Evolutionary conservation across 2,888 invertebrate species (phyloP), one percentile per base, ranked within the genome.

Genomic region (Lycaena phlaeas): DNA sequence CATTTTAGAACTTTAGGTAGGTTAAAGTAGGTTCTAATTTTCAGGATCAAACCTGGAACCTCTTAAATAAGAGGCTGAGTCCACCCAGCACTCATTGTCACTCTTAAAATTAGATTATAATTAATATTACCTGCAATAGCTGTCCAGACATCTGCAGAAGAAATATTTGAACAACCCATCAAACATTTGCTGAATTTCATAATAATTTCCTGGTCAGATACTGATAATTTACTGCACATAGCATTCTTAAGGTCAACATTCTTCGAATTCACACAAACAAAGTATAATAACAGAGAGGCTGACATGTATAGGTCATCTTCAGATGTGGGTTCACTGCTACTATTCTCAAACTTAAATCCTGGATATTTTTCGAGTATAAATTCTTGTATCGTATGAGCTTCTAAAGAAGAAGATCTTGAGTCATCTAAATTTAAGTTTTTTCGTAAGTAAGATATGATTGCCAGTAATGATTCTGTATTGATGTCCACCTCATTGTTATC

Each of bases 131-230:
- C 73, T 59, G 75, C 68, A 38, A 85, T 84, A 46, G 79, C 76
- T 42, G 61, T 57, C 41, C 84, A 53, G 10, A 82, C 72, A 52
- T 86, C 78, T 9, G 49, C 59, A 4, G 68, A 75, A 18, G 81
- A 61, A 14, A 81, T 66, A 31, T 67, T 61, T 3, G 76, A 66
- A 47, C 79, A 75, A 3, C 84, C 74, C 65, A 88, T 71, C n/a
- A 87, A 53, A 29, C 60, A 62, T 59, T 87, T 87, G 41, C 84
- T 79, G 51, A 86, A 87, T 39, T 73, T 72, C 58, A 87, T 68
- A 49, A 88, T 86, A 12, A 67, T 75, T 43, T 87, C 68, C 59
- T 88, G 88, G 27, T 86, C 86, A 6, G 74, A 78, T n/a, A 61
- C 54, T 41, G 72, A 69, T 12, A 88, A 59, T 41, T 79, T 81